Base-by-base conservation (phyloP, 53 echinoderm and acorn worm species). In the Actinopyga echinites region DNA sequence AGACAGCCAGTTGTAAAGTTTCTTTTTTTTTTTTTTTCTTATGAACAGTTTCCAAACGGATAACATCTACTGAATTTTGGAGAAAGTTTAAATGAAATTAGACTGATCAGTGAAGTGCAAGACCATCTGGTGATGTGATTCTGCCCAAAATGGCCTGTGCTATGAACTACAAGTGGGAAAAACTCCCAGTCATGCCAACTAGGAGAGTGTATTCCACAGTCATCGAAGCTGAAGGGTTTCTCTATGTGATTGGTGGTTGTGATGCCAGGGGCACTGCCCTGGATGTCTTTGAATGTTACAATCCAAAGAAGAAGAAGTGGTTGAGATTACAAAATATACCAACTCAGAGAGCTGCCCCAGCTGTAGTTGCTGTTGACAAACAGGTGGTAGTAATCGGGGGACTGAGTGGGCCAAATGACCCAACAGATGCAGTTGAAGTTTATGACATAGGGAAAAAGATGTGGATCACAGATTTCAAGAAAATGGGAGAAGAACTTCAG, bases 231-330 rank as follows among this genome's bases (percentile, higher is more conserved):
- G 82, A 92, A 40, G 92, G 92, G 0, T 77, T 88, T 13, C 91
- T 99, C 13, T 99, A 86, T 83, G 88, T 99, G 25, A 88, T 99
- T 26, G 99, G 99, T 24, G 99, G 99, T 4, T 92, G 90, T 8
- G 91, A 95, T 74, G 83, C 81, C 33, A 86, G 86, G 32, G 99
- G 99, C n/a, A 82, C 87, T 74, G 74, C 92, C 34, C 57, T 95
- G n/a, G 99, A 99, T 62, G 94, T 89, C 56, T 90, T 99, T 66
- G 94, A 99, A 79, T 89, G 90, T 40, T 92, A 90, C 49, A 90
- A 95, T 65, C 94, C 94, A 6, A 90, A 90, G 79, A 93, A 93
- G 84, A 99, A 99, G 87, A 94, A 92, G 33, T 99, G 99, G 99
- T 24, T 86, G 59, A 68, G 99, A 17, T 63, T 99, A 21, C 75